Evolutionary conservation across 2,113 vertebrate species (phyloP).

Genomic region (Halichoerus grypus): DNA sequence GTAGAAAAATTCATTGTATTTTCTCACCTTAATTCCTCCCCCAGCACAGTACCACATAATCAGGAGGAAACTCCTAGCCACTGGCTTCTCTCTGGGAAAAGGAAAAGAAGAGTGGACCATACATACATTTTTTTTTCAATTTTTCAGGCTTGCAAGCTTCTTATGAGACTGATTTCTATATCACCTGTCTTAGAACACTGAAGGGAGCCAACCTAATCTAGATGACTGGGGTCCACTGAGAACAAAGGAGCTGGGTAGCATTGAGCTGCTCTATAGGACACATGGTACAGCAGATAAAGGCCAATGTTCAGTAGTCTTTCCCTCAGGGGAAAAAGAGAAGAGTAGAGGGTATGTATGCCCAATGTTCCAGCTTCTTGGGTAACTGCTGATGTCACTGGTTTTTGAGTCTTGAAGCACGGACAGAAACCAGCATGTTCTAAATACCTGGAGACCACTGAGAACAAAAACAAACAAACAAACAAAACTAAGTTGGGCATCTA

Average conservation of each 20-base stretch:
- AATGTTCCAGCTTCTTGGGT: not conserved
- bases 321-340: not conserved
- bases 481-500: not conserved
- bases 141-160: not conserved
- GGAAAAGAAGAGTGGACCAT: not conserved
- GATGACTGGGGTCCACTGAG: not conserved
- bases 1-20: not conserved
- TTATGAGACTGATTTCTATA: not conserved
- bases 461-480: not conserved
- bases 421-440: not conserved
- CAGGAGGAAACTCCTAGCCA: not conserved
- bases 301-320: not conserved
- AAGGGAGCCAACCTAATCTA: not conserved
- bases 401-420: not conserved
- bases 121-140: not conserved
- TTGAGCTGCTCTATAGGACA: not conserved
- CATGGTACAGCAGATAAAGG: not conserved
- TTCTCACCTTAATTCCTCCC: not conserved
- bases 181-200: not conserved
- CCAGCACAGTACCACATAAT: not conserved
- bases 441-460: not conserved
- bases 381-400: not conserved
- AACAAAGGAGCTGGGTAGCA: not conserved
- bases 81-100: not conserved
- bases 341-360: not conserved